Evolutionary conservation across 1,140 invertebrate species (phyloP).

Genomic region (Heliothis subflexa): DNA sequence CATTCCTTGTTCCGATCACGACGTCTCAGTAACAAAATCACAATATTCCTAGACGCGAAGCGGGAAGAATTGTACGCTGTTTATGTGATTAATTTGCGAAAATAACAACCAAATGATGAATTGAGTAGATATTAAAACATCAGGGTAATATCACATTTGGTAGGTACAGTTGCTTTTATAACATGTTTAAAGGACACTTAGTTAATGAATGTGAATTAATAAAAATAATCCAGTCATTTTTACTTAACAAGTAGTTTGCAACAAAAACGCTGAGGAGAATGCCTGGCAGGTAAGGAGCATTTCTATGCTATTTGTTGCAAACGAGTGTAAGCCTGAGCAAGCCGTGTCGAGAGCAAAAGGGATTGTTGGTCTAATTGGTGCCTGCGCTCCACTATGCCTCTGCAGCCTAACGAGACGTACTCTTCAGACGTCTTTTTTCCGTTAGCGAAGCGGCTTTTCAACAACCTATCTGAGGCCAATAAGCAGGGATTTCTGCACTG

Average conservation of each 20-base stretch:
- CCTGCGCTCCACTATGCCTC: conserved; percentile 25
- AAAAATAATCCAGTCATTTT: too few species aligned
- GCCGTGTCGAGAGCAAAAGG: conserved; percentile 16
- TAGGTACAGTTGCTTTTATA: too few species aligned
- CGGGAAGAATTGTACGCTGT: too few species aligned
- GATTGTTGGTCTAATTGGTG: conserved; percentile 43
- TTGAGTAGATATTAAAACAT: neutral
- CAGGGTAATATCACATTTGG: too few species aligned
- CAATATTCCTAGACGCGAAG: too few species aligned
- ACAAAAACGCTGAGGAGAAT: neutral
- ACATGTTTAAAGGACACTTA: too few species aligned
- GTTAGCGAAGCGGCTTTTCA: conserved; percentile 6
- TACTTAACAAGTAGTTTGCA: too few species aligned
- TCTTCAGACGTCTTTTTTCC: conserved; percentile 33
- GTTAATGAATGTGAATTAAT: too few species aligned
- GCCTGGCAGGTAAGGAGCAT: neutral
- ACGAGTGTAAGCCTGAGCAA: neutral
- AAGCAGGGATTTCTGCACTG: neutral
- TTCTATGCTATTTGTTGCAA: conserved; percentile 22
- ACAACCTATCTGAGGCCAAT: neutral
- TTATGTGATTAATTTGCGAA: too few species aligned
- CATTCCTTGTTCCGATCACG: too few species aligned
- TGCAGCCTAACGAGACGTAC: conserved; percentile 30
- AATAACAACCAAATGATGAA: too few species aligned
- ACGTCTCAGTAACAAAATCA: too few species aligned